These are phyloP conservation scores for Promerops cafer DNA, from an alignment of 2,113 vertebrate species.

Conservation along the genomic window DNA sequence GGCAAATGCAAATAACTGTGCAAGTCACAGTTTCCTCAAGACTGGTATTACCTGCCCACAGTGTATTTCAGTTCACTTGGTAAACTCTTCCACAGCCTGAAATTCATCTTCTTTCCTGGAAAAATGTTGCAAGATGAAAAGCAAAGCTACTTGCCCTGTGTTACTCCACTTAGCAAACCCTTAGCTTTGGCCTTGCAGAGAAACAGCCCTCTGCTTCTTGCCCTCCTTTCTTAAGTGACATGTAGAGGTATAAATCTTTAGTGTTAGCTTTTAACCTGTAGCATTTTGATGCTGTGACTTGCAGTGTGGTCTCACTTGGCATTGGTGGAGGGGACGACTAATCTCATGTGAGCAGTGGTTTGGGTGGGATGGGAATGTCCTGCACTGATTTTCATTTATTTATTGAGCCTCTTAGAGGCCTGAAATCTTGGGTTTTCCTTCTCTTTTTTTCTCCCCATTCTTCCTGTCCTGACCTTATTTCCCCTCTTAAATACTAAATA, in stretches of 20 bases:
- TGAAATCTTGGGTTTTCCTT: neutral
- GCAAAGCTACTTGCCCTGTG: neutral
- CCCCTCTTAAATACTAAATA: neutral
- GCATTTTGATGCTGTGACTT: neutral
- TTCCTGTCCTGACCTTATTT: neutral
- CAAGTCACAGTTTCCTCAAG: neutral
- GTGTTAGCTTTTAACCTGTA: neutral
- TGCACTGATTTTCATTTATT: neutral
- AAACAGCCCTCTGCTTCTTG: neutral
- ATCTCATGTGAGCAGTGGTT: neutral
- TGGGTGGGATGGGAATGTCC: neutral
- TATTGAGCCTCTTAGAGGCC: neutral
- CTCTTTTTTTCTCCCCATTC: rapidly evolving
- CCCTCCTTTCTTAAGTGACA: neutral
- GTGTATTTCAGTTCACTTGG: neutral
- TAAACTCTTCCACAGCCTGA: neutral
- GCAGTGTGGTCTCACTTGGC: neutral
- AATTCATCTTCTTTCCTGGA: neutral
- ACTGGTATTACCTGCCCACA: rapidly evolving
- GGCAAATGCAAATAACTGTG: neutral
- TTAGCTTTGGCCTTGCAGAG: neutral
- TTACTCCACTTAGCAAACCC: neutral
- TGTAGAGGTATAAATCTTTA: neutral
- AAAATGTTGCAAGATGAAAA: neutral
- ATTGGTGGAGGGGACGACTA: rapidly evolving